Percentiles rank a stretch among this genome's conserved stretches.
phyloP scores from a whole-genome alignment of 2,113 vertebrate genomes.

The Coreoperca whiteheadi region DNA sequence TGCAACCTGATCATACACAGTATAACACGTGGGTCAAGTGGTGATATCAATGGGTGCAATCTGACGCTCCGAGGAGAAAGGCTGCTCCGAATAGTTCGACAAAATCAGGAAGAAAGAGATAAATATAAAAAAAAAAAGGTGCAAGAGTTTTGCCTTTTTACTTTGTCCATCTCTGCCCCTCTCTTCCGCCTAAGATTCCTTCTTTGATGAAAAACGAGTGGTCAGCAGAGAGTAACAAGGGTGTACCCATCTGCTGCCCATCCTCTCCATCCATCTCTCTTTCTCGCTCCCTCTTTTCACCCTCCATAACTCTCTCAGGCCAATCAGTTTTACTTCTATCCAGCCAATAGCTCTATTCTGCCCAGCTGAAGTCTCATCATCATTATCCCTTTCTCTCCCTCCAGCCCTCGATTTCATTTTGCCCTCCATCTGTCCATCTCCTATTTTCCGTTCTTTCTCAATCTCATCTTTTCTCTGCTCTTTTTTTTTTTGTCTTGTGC shows the following conservation, averaged over 20 bases:
- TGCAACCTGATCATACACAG: neutral
- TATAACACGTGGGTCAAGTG: neutral
- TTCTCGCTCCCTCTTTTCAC: slow-evolving; percentile 48
- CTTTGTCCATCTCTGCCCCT: slow-evolving; percentile 29
- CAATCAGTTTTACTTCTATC: slow-evolving; percentile 75
- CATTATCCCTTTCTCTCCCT: slow-evolving; percentile 68
- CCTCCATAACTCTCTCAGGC: slow-evolving; percentile 60
- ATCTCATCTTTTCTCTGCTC: slow-evolving; percentile 51
- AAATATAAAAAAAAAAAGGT: neutral
- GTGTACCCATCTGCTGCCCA: slow-evolving; percentile 69
- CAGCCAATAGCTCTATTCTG: slow-evolving; percentile 66
- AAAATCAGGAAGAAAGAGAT: slow-evolving; percentile 5
- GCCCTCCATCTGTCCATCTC: slow-evolving; percentile 76
- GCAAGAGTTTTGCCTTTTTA: neutral
- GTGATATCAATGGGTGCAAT: neutral
- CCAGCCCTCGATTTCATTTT: slow-evolving; percentile 69
- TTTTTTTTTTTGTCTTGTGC: slow-evolving; percentile 55
- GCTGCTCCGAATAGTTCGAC: neutral
- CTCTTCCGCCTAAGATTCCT: slow-evolving; percentile 44
- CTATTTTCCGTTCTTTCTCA: slow-evolving; percentile 58
- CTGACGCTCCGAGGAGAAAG: neutral
- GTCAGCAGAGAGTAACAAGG: slow-evolving; percentile 61
- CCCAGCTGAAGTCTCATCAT: slow-evolving; percentile 76
- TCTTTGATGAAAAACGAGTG: slow-evolving; percentile 57
- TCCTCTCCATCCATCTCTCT: slow-evolving; percentile 42